These are phyloP conservation scores for Dinomys branickii DNA, from an alignment of 2,113 vertebrate genomes.

Conservation along the genomic window DNA sequence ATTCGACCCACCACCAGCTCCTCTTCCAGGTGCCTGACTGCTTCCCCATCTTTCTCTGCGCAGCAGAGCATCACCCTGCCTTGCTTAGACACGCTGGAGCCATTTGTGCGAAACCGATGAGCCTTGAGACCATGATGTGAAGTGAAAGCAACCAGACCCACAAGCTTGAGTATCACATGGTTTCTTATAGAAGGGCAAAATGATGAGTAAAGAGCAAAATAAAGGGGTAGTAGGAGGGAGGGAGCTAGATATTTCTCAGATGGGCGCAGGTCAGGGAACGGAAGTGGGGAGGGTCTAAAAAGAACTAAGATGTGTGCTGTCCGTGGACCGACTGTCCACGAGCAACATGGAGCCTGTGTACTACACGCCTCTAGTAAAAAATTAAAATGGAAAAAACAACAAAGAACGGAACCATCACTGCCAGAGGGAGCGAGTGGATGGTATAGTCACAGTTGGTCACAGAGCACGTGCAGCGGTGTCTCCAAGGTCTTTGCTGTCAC, in stretches of 20 bases:
- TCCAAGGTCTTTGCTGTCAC: not conserved
- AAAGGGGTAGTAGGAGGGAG: not conserved
- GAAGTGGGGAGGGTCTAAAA: not conserved
- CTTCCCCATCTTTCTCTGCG: constrained; percentile 3
- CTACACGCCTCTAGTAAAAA: not conserved
- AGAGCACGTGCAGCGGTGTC: rapidly evolving
- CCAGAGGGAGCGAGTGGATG: not conserved
- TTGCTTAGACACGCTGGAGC: not conserved
- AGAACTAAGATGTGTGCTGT: not conserved
- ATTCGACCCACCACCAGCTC: not conserved
- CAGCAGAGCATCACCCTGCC: not conserved
- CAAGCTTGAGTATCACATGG: not conserved
- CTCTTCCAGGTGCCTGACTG: not conserved
- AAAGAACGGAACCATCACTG: not conserved
- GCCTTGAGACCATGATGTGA: not conserved
- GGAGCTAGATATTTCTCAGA: not conserved
- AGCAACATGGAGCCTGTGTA: not conserved
- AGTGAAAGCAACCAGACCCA: not conserved
- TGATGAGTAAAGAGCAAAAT: not conserved
- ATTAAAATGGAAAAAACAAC: not conserved
- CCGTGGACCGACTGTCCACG: rapidly evolving
- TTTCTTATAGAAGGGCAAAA: not conserved
- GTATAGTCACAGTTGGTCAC: not conserved
- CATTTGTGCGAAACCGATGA: not conserved
- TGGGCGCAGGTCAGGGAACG: not conserved